Base-by-base conservation (phyloP, 2,888 invertebrate genomes). In the Nomada flava region DNA sequence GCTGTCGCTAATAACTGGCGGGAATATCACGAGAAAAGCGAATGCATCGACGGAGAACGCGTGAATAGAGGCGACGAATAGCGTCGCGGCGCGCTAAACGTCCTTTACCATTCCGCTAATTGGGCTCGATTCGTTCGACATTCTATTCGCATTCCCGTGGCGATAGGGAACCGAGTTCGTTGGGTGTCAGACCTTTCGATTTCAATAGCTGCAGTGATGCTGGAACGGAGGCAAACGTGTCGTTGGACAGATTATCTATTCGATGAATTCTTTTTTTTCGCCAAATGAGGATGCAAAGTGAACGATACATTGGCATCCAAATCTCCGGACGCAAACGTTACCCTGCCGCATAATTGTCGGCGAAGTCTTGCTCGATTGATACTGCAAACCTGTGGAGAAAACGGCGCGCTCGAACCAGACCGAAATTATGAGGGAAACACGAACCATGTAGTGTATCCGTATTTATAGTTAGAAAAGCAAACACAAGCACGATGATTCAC, bases 111-210 rank as follows among this genome's bases (percentile, higher is more conserved):
- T 60, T 73, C 15, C 47, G 64, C 73, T 81, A 81, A 81, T 78
- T 77, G 80, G 78, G 23, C 69, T 50, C 80, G 77, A 77, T 78
- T 65, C 63, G 59, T 72, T 77, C 70, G 64, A 70, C 79, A 70
- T 76, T 79, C 76, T 76, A 50, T 62, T 50, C 65, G 47, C 23
- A n/a, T 57, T 63, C 47, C 11, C 50, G 3, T 3, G 7, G 29
- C 11, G 9, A 18, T 13, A 36, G 29, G 18, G 70, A 15, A 36
- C 20, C 13, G 29, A 20, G 62, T 18, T 29, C 64, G 42, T 76
- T 36, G 29, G n/a, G n/a, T 29, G 69, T 18, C 69, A 23, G 44
- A 29, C 26, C 36, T 69, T 69, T 53, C 44, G 10, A 13, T 69
- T 57, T 44, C 36, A 36, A 36, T 36, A 36, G 36, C 7, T 5